These are phyloP conservation scores for Microtus montanus DNA, from an alignment of 2,113 vertebrate genomes.

Conservation along the genomic window DNA sequence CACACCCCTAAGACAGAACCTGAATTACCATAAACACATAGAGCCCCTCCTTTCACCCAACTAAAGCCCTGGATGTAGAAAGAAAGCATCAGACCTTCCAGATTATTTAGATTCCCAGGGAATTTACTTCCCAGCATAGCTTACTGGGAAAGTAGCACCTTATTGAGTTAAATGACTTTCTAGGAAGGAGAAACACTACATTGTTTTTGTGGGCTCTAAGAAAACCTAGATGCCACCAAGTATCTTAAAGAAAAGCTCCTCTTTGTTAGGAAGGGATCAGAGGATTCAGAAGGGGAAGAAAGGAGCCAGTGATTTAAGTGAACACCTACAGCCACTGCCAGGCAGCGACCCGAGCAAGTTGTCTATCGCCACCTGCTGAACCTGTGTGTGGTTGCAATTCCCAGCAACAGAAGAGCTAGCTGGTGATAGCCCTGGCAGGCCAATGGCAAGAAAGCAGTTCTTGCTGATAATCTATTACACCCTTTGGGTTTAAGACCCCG, in stretches of 20 bases:
- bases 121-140: neutral
- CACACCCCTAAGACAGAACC: neutral
- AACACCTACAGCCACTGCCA: neutral
- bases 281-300: neutral
- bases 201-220: slow-evolving; percentile 26
- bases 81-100: neutral
- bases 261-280: slow-evolving; percentile 46
- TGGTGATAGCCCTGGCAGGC: neutral
- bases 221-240: slow-evolving; percentile 27
- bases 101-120: slow-evolving; percentile 51
- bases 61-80: neutral
- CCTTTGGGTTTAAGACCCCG: slow-evolving; percentile 30
- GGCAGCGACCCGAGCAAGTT: neutral
- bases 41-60: slow-evolving; percentile 7
- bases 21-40: slow-evolving; percentile 27
- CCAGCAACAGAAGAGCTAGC: neutral
- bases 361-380: neutral
- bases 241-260: slow-evolving; percentile 35
- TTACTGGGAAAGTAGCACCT: slow-evolving; percentile 44
- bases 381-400: neutral
- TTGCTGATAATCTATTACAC: slow-evolving; percentile 47
- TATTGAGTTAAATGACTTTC: slow-evolving; percentile 56
- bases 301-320: slow-evolving; percentile 35
- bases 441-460: slow-evolving; percentile 37
- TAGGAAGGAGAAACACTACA: neutral